Conservation (phyloP, 2,113 vertebrate genomes). For the Zapus hudsonius region DNA sequence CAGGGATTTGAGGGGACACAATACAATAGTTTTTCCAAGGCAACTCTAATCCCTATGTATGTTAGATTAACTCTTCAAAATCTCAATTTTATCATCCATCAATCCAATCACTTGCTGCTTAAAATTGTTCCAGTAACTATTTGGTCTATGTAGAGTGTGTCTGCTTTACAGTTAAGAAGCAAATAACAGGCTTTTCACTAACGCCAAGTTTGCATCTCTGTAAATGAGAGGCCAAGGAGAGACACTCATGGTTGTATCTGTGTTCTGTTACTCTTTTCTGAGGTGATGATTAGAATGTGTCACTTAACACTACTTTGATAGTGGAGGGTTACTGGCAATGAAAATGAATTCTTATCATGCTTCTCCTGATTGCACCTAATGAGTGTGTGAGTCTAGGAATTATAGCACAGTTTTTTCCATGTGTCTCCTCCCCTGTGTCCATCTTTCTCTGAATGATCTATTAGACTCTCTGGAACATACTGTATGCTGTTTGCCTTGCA, state of each 20-base stretch:
- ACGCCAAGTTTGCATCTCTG: not conserved
- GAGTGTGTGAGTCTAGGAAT: constrained; percentile 36
- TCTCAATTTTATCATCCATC: not conserved
- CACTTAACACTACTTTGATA: constrained; percentile 45
- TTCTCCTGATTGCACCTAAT: constrained; percentile 48
- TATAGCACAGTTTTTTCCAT: not conserved
- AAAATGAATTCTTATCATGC: constrained; percentile 62
- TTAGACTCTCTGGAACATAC: not conserved
- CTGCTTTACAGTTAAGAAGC: not conserved
- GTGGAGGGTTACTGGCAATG: constrained; percentile 10
- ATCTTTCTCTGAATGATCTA: not conserved
- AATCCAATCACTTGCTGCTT: not conserved
- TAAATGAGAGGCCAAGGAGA: not conserved
- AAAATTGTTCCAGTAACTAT: not conserved
- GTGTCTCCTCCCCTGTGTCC: not conserved
- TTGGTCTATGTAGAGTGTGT: not conserved
- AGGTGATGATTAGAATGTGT: constrained; percentile 60
- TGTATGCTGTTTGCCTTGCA: constrained; percentile 16
- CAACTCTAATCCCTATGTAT: not conserved
- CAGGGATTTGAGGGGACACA: not conserved
- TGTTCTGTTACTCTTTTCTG: constrained; percentile 35
- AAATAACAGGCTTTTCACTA: not conserved
- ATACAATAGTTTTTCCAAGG: not conserved
- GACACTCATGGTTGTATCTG: not conserved
- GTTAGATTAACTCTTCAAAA: not conserved